phyloP scores from a whole-genome alignment of 1,140 invertebrate species.

The Aphelinus certus region DNA sequence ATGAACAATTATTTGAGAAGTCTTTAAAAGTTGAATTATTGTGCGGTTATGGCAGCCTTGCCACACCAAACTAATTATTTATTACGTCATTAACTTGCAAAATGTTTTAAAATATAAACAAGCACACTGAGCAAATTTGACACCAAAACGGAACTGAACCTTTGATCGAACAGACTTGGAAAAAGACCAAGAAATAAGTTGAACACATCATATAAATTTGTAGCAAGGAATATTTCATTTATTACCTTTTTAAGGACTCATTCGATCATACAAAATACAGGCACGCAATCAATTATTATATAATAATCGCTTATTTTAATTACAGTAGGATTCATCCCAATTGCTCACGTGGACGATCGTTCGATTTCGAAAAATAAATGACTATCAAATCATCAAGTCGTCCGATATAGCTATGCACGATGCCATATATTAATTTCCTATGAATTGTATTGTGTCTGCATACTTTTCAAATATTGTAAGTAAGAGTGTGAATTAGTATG shows the following conservation, averaged over 20 bases:
- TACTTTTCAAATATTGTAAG: not conserved
- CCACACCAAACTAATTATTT: constrained; percentile 67
- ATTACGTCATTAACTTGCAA: constrained; percentile 41
- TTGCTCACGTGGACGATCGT: not conserved
- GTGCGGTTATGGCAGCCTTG: constrained; percentile 66
- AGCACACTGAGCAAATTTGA: constrained; percentile 71
- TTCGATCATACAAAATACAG: constrained; percentile 66
- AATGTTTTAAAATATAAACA: constrained; percentile 64
- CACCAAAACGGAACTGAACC: constrained; percentile 72
- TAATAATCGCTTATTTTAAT: constrained; percentile 39
- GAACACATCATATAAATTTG: constrained; percentile 58
- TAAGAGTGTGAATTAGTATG: not conserved
- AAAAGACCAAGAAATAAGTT: constrained; percentile 67
- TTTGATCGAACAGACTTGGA: constrained; percentile 67
- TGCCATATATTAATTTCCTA: constrained; percentile 2
- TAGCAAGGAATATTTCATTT: constrained; percentile 65
- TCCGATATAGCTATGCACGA: constrained; percentile 35
- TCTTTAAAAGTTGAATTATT: constrained; percentile 41
- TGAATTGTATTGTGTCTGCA: not conserved
- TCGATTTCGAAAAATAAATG: constrained; percentile 27
- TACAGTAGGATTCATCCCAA: constrained; percentile 47
- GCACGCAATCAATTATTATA: constrained; percentile 55
- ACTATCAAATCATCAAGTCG: constrained; percentile 22
- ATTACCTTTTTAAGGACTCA: constrained; percentile 60
- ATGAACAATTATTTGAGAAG: constrained; percentile 23